These are phyloP conservation scores for Epistrophella euchroma DNA, from an alignment of 2,888 invertebrate species.

Conservation along the genomic window DNA sequence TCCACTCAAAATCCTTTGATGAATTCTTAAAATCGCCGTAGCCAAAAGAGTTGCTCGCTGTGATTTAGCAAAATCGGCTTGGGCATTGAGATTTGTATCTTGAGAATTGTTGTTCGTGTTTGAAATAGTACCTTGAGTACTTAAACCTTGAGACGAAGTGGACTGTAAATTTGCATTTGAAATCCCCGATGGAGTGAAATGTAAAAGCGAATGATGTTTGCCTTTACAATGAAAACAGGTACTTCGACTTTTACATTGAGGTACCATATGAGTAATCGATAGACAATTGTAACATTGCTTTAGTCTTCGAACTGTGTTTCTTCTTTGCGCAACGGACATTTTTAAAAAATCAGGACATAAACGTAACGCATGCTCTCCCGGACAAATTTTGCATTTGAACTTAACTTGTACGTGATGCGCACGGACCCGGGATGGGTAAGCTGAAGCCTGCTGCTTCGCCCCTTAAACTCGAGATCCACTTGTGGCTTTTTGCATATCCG, in stretches of 20 bases:
- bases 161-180: background rate
- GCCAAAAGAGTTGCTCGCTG: background rate
- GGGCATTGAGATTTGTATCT: background rate
- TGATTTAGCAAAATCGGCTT: background rate
- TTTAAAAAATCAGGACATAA: constrained; percentile 2
- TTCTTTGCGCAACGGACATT: constrained; percentile 1
- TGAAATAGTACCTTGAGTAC: background rate
- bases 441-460: background rate
- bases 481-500: background rate
- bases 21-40: background rate
- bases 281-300: background rate
- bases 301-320: background rate
- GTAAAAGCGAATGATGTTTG: constrained; percentile 4
- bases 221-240: constrained; percentile 11
- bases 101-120: background rate
- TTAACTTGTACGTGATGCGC: background rate
- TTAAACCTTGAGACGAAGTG: background rate
- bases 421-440: background rate
- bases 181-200: background rate
- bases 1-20: constrained; percentile 4
- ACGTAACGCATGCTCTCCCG: background rate
- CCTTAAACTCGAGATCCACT: background rate
- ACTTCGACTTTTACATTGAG: background rate
- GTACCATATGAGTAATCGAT: background rate
- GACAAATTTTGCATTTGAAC: background rate